These are phyloP conservation scores for Nasonia longicornis DNA, from an alignment of 1,140 invertebrate species.

Conservation along the genomic window DNA sequence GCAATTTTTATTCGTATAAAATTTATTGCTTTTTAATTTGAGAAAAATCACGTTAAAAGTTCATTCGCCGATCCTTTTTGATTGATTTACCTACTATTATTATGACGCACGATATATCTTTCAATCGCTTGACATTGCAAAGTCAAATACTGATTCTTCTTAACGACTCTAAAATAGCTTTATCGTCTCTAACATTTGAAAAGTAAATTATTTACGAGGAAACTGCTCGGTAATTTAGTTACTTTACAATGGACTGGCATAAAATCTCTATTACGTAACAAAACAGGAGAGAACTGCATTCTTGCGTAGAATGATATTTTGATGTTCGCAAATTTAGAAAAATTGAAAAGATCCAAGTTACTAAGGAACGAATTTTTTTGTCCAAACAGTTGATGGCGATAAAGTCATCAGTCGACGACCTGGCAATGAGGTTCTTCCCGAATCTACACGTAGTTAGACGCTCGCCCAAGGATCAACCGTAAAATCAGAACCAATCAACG, in stretches of 20 bases:
- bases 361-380: not conserved
- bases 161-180: not conserved
- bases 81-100: constrained; percentile 15
- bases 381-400: constrained; percentile 28
- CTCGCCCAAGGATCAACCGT: not conserved
- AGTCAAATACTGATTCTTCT: constrained; percentile 21
- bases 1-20: not conserved
- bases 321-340: too few relatives aligned
- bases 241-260: too few relatives aligned
- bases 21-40: constrained; percentile 30
- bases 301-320: not conserved
- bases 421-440: constrained; percentile 5
- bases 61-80: not conserved
- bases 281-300: not conserved
- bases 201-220: not conserved
- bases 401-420: constrained; percentile 17
- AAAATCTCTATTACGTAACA: not conserved
- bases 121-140: constrained; percentile 5
- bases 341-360: not conserved
- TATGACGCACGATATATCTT: constrained; percentile 19
- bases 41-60: not conserved
- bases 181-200: not conserved
- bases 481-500: not conserved
- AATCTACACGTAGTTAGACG: not conserved
- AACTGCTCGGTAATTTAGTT: not conserved